Evolutionary conservation across 2,888 invertebrate species (phyloP).

Genomic region (Sacculina carcini): DNA sequence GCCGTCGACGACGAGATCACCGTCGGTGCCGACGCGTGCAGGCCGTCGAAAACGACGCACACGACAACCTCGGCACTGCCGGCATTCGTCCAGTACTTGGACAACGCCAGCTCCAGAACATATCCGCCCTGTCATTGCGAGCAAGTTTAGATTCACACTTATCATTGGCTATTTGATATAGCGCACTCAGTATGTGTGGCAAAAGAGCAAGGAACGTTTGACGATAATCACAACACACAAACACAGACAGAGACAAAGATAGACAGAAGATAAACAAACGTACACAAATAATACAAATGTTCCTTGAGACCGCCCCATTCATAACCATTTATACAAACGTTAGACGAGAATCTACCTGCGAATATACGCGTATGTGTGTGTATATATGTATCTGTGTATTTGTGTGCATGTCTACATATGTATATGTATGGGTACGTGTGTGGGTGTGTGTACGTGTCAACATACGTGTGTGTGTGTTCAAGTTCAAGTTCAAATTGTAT

Average conservation of each 20-base stretch:
- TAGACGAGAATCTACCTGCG: background rate
- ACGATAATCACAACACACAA: too few relatives aligned
- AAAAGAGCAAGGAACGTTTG: too few relatives aligned
- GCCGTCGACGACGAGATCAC: constrained; percentile 44
- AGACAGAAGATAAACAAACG: too few relatives aligned
- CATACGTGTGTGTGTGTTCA: too few relatives aligned
- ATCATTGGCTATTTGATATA: background rate
- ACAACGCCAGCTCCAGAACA: constrained; percentile 63
- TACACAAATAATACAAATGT: too few relatives aligned
- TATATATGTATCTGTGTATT: background rate
- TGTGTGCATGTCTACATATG: background rate
- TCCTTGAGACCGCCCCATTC: too few relatives aligned
- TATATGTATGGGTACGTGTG: background rate
- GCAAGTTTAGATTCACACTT: constrained; percentile 6
- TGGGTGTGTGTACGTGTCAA: background rate
- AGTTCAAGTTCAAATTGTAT: too few relatives aligned
- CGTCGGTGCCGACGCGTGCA: constrained; percentile 33
- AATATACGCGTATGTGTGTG: background rate
- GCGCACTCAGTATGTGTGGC: too few relatives aligned
- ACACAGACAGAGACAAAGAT: too few relatives aligned
- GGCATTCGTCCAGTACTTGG: constrained; percentile 83
- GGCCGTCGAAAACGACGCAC: constrained; percentile 51
- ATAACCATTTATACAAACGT: too few relatives aligned
- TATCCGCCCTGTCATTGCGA: constrained; percentile 39
- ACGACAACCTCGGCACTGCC: constrained; percentile 49